A percentile compares a stretch with the other conserved stretches of the same genome.
Evolutionary conservation across 2,888 invertebrate genomes (phyloP).

Genomic region (Acronicta aceris): DNA sequence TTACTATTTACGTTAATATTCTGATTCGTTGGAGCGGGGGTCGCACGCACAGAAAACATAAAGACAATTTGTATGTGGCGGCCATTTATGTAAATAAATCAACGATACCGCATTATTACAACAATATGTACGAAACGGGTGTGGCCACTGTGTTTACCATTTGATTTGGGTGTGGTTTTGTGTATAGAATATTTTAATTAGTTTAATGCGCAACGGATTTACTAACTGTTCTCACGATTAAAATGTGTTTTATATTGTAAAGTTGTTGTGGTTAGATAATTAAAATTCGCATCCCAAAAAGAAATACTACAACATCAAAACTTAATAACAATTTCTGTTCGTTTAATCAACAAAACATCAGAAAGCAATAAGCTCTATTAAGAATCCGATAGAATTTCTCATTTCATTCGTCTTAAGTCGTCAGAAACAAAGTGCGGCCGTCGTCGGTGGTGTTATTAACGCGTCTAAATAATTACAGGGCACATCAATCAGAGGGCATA

Average conservation of each 20-base stretch:
- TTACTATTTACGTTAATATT: slow-evolving; percentile 88
- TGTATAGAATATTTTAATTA: slow-evolving; percentile 70
- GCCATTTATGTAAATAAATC: slow-evolving; percentile 88
- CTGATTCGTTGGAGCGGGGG: slow-evolving; percentile 84
- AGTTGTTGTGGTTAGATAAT: slow-evolving; percentile 51
- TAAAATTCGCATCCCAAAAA: slow-evolving; percentile 73
- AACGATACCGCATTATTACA: slow-evolving; percentile 83
- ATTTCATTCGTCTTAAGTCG: slow-evolving; percentile 88
- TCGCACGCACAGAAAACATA: slow-evolving; percentile 88
- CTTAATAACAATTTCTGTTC: slow-evolving; percentile 77
- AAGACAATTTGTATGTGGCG: slow-evolving; percentile 86
- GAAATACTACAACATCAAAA: slow-evolving; percentile 63
- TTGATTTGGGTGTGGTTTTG: slow-evolving; percentile 79
- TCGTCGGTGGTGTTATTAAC: slow-evolving; percentile 88
- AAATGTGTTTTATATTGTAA: slow-evolving; percentile 36
- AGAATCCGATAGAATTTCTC: slow-evolving; percentile 87
- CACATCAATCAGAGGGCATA: slow-evolving; percentile 88
- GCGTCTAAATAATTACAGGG: slow-evolving; percentile 89
- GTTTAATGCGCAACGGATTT: slow-evolving; percentile 62
- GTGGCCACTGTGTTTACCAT: slow-evolving; percentile 80
- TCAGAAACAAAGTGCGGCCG: slow-evolving; percentile 88
- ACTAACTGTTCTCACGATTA: slow-evolving; percentile 32
- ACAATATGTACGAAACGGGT: slow-evolving; percentile 80
- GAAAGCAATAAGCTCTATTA: slow-evolving; percentile 85
- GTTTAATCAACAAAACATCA: slow-evolving; percentile 88